Percentiles rank a stretch among this genome's conserved stretches.
These are phyloP conservation scores for Trichomycterus rosablanca DNA, from an alignment of 2,113 vertebrate species.

Conservation along the genomic window DNA sequence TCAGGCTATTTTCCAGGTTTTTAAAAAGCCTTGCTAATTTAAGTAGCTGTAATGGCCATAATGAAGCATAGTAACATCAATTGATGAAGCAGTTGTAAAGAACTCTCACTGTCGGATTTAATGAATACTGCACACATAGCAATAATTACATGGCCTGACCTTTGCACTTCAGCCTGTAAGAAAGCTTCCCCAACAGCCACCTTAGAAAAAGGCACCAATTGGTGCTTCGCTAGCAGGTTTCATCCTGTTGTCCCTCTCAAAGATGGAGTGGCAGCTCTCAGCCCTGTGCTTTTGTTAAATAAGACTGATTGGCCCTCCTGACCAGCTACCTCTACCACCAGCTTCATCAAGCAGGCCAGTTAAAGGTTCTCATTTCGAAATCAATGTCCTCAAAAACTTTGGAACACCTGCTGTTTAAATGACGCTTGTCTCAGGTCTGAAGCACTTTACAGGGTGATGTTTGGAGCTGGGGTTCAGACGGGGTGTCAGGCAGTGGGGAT, in stretches of 20 bases:
- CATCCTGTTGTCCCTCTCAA: constrained; percentile 62
- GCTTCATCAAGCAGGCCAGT: constrained; percentile 59
- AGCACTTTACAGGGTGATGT: constrained; percentile 61
- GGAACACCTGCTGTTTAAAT: constrained; percentile 77
- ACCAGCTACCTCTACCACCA: constrained; percentile 65
- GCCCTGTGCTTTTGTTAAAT: constrained; percentile 65
- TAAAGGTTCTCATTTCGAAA: constrained; percentile 69
- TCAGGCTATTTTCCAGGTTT: constrained; percentile 16
- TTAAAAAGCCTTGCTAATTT: constrained; percentile 35
- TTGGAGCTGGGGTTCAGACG: constrained; percentile 56
- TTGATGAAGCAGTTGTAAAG: constrained; percentile 28
- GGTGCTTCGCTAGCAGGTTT: constrained; percentile 61
- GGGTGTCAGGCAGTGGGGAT: constrained; percentile 43
- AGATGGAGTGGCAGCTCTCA: constrained; percentile 70
- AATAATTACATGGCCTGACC: constrained; percentile 42
- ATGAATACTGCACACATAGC: constrained; percentile 38
- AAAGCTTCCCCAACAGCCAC: constrained; percentile 29
- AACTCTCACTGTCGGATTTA: constrained; percentile 47
- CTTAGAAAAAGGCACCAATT: constrained; percentile 63
- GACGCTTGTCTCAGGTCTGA: constrained; percentile 60
- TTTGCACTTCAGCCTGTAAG: constrained; percentile 35
- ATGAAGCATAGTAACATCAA: constrained; percentile 17
- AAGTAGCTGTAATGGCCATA: constrained; percentile 34
- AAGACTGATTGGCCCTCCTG: constrained; percentile 65
- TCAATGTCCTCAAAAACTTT: constrained; percentile 63